phyloP scores from a whole-genome alignment of 2,888 invertebrate species.

The Petrolisthes cinctipes region DNA sequence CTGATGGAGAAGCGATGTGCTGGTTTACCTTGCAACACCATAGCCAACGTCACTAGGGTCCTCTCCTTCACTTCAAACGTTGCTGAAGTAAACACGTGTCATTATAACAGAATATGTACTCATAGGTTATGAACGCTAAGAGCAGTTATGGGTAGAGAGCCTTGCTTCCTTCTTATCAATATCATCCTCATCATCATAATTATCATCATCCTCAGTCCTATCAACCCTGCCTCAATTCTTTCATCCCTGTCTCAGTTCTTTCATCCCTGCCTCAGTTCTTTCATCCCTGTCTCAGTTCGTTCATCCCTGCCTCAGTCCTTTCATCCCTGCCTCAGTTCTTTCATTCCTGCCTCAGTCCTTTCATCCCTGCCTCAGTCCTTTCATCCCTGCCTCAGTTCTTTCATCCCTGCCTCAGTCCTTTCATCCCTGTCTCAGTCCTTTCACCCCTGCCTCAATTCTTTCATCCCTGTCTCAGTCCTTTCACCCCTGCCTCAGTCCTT shows the following conservation, averaged over 20 bases:
- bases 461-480: not conserved
- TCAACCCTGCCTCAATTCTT: not conserved
- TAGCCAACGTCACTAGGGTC: conserved; percentile 35
- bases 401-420: not conserved
- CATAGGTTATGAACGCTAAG: too few species aligned
- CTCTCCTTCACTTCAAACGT: conserved; percentile 44
- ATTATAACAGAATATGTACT: not conserved
- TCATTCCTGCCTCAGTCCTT: not conserved
- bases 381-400: too few species aligned
- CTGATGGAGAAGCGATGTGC: conserved; percentile 52
- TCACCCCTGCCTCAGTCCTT: not conserved
- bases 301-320: not conserved
- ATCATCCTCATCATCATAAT: too few species aligned
- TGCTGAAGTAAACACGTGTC: conserved; percentile 19
- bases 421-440: not conserved
- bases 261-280: not conserved
- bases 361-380: too few species aligned
- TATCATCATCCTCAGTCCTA: not conserved
- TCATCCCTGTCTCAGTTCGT: not conserved
- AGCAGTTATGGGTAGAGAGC: too few species aligned
- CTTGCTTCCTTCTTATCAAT: too few species aligned
- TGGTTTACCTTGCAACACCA: conserved; percentile 46
- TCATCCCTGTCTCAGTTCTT: not conserved
- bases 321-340: not conserved
- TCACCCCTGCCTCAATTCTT: not conserved